These are phyloP conservation scores for Pristionchus fissidentatus DNA, from an alignment of 2,888 invertebrate species.

Conservation along the genomic window DNA sequence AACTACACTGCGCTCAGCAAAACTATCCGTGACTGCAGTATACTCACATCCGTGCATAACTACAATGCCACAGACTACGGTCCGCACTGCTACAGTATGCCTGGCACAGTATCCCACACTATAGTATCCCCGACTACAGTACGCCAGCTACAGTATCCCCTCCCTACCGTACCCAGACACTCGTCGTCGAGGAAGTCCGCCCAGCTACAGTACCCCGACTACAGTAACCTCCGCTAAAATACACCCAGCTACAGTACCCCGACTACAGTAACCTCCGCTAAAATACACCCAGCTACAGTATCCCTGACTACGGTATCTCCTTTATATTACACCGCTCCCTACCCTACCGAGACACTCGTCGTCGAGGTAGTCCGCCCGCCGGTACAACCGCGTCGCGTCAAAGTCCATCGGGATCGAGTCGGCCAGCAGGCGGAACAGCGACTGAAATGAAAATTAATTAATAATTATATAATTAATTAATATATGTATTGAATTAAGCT, in stretches of 20 bases:
- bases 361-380: slow-evolving; percentile 31
- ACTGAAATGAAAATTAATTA: not conserved
- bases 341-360: slow-evolving; percentile 39
- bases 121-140: not conserved
- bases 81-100: no score
- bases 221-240: not conserved
- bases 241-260: not conserved
- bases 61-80: not conserved
- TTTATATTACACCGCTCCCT: no score
- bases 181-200: not conserved
- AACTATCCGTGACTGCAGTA: no score
- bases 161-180: not conserved
- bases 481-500: not conserved
- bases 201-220: not conserved
- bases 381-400: slow-evolving; percentile 15
- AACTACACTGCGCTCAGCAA: no score
- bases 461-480: not conserved
- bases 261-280: not conserved
- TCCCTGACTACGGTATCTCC: not conserved
- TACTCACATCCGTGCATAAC: no score
- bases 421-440: slow-evolving; percentile 32
- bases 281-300: not conserved
- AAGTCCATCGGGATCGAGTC: slow-evolving; percentile 38
- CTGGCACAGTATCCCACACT: not conserved
- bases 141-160: not conserved